Evolutionary conservation across 2,113 vertebrate genomes (phyloP).

Genomic region (Toxotes chatareus): DNA sequence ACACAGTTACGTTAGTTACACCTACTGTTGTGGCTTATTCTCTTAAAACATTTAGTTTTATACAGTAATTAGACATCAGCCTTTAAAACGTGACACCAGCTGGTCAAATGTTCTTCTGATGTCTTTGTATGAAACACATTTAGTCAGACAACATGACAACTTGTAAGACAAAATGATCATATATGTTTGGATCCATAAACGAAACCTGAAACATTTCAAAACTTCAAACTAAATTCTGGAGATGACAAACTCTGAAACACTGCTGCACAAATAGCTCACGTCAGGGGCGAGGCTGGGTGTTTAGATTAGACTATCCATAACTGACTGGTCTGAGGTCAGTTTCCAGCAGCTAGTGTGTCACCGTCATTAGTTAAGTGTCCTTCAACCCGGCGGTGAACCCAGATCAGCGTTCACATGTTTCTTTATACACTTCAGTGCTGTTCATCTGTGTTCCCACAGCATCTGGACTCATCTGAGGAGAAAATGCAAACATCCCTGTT

Average conservation of each 20-base stretch:
- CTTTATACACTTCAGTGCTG: neutral
- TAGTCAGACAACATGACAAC: neutral
- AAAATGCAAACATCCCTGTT: neutral
- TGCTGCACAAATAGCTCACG: neutral
- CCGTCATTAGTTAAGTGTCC: slow-evolving; percentile 37
- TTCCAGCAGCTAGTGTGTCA: neutral
- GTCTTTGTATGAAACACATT: neutral
- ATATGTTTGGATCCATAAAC: too few relatives aligned
- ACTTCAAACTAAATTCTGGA: neutral
- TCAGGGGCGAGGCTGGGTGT: slow-evolving; percentile 10
- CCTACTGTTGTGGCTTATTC: neutral
- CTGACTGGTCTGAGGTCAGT: slow-evolving; percentile 22
- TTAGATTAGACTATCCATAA: slow-evolving; percentile 11
- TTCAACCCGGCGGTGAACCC: slow-evolving; percentile 12
- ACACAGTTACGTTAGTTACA: slow-evolving; percentile 3
- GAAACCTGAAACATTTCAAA: neutral
- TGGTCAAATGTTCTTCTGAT: neutral
- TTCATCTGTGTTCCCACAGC: neutral
- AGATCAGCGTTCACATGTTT: neutral
- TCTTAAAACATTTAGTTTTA: too few relatives aligned
- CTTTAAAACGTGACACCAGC: too few relatives aligned
- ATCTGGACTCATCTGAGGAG: neutral
- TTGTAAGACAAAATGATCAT: too few relatives aligned
- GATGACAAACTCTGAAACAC: neutral
- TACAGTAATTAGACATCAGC: too few relatives aligned